These are phyloP conservation scores for Silurus meridionalis DNA, from an alignment of 2,113 vertebrate species.

Conservation along the genomic window DNA sequence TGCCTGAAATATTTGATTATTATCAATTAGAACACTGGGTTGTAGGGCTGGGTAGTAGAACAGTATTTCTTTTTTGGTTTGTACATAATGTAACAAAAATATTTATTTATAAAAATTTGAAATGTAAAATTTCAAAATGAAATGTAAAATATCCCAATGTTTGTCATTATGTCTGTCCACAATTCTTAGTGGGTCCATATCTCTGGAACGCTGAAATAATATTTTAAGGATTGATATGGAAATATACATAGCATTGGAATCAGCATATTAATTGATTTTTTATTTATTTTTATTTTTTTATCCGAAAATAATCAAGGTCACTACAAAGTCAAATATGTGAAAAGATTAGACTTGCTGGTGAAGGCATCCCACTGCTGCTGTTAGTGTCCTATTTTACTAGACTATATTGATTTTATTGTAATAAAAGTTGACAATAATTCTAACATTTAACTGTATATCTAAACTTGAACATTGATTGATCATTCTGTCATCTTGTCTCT, in stretches of 20 bases:
- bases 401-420: neutral
- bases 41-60: neutral
- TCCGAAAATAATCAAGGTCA: neutral
- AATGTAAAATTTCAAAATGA: too few species aligned
- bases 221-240: neutral
- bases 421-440: neutral
- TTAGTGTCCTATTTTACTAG: neutral
- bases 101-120: too few species aligned
- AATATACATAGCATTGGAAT: neutral
- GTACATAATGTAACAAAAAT: too few species aligned
- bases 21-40: neutral
- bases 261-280: neutral
- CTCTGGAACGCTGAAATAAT: neutral
- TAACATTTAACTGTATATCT: neutral
- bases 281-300: neutral
- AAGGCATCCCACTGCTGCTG: neutral
- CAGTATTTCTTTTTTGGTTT: too few species aligned
- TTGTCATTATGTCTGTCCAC: neutral
- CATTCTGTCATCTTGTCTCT: neutral
- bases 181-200: neutral
- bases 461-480: neutral
- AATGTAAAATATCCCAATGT: too few species aligned
- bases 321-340: neutral
- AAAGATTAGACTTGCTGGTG: neutral
- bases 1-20: neutral